Evolutionary conservation across 2,888 invertebrate species (phyloP), one percentile per base, ranked within the genome.

Genomic region (Incurvaria masculella): DNA sequence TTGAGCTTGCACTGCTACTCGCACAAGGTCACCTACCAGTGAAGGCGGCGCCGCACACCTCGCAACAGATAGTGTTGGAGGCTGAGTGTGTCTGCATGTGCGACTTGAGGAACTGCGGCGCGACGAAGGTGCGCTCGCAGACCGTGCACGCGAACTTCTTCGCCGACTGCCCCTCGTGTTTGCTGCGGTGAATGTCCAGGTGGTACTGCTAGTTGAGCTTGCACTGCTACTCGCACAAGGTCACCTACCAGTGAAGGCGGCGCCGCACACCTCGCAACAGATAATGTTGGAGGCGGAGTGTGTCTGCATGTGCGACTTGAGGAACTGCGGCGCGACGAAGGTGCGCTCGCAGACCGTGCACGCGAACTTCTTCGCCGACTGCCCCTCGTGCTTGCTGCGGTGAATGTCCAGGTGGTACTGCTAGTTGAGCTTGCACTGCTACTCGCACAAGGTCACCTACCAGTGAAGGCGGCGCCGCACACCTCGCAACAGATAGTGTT

Each of bases 131-230:
- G 3, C 78, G 65, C 49, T 78, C 78, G 51, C 78, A 78, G 0
- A 78, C 69, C 49, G 74, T 73, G 46, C 78, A 78, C 18, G 76
- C 52, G 46, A 63, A 76, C 59, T 78, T 78, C 53, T 75, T 75
- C 0, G 73, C 72, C 0, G 63, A 59, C 1, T 59, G 66, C 17
- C 76, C 78, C 54, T 76, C 78, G 48, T 78, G 78, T 51, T 78
- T 78, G 53, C 78, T 76, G 51, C 66, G 67, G 48, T 78, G 78
- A 21, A 78, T 78, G 49, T 78, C 78, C 8, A 78, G 58, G 54
- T 76, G 78, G 44, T 78, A 78, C 54, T 78, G 78, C 1, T 75
- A 75, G 47, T 78, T 78, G 0, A 78, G 78, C 61, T 76, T 78
- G n/a, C n/a, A n/a, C n/a, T n/a, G n/a, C n/a, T n/a, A n/a, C n/a